A percentile compares a stretch with the other conserved stretches of the same genome.
Conservation (phyloP, 2,797 vertebrate genomes). For the Coilia nasus region DNA sequence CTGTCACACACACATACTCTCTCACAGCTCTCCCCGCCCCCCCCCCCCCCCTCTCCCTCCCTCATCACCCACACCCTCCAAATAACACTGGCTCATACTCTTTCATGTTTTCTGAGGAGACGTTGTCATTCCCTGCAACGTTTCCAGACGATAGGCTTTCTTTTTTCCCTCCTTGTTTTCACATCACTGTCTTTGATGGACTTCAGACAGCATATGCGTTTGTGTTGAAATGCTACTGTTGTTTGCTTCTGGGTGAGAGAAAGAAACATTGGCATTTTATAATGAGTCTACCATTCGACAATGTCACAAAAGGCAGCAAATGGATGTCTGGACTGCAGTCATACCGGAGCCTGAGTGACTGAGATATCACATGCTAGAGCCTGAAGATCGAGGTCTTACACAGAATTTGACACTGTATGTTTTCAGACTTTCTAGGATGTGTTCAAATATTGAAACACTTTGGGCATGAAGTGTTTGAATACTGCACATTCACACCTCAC, state of each 20-base stretch:
- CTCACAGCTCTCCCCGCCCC: not conserved
- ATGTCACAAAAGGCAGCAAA: conserved; percentile 52
- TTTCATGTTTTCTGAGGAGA: conserved; percentile 59
- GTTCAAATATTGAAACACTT: conserved; percentile 44
- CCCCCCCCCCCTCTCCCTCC: too few species aligned
- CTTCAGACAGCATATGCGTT: conserved; percentile 38
- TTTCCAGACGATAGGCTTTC: conserved; percentile 55
- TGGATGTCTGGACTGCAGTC: conserved; percentile 45
- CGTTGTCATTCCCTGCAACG: conserved; percentile 54
- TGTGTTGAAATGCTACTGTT: conserved; percentile 42
- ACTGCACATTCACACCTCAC: not conserved
- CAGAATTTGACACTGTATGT: not conserved
- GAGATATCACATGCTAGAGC: not conserved
- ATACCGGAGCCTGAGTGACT: not conserved
- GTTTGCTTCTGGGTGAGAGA: conserved; percentile 49
- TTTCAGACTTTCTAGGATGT: conserved; percentile 21
- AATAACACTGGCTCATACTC: conserved; percentile 49
- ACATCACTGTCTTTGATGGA: conserved; percentile 53
- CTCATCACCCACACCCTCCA: conserved; percentile 19
- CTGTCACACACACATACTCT: conserved; percentile 11
- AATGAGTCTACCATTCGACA: conserved; percentile 59
- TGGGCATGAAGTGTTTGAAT: conserved; percentile 27
- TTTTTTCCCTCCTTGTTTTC: conserved; percentile 57
- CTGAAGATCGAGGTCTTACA: not conserved
- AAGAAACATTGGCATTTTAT: conserved; percentile 63